Evolutionary conservation across 2,113 vertebrate genomes (phyloP).

Genomic region (Pedetes capensis): DNA sequence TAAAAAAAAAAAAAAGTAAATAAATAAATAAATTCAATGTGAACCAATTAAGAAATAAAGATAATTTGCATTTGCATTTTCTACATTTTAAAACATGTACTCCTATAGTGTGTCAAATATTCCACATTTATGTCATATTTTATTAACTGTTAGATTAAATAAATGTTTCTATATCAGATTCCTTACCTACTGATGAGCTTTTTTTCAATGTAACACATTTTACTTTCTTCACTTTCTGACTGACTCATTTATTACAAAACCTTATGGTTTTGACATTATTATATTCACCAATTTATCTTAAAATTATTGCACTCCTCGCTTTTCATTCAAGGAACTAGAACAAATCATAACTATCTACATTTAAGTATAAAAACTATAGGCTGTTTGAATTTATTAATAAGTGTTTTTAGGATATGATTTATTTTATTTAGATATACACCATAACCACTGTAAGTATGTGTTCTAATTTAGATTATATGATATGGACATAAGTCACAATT

Average conservation of each 20-base stretch:
- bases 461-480: too few species aligned
- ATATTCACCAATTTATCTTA: neutral
- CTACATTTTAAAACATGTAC: neutral
- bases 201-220: neutral
- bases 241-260: neutral
- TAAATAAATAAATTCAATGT: too few species aligned
- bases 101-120: neutral
- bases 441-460: too few species aligned
- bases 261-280: neutral
- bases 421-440: too few species aligned
- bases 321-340: neutral
- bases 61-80: neutral
- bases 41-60: neutral
- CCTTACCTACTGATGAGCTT: neutral
- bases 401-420: too few species aligned
- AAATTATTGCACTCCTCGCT: neutral
- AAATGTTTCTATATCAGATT: neutral
- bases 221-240: neutral
- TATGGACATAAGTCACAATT: too few species aligned
- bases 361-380: neutral
- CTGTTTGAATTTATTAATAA: too few species aligned
- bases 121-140: neutral
- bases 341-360: neutral
- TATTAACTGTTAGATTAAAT: neutral
- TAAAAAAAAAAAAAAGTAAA: too few species aligned